Evolutionary conservation across 2,113 vertebrate genomes (phyloP).

Genomic region (Caranx melampygus): DNA sequence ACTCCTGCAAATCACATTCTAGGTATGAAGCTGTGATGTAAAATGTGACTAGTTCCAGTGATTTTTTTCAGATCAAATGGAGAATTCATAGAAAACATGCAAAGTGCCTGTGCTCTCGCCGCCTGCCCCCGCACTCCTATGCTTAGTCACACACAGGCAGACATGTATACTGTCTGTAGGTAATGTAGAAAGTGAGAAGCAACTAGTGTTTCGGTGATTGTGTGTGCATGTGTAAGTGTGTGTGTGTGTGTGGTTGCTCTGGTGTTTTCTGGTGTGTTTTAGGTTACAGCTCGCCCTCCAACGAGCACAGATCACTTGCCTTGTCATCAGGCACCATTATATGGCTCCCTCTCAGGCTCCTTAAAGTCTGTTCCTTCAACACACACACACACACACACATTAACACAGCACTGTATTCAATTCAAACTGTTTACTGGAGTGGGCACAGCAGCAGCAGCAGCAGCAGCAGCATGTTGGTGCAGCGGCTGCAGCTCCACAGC

Average conservation of each 20-base stretch:
- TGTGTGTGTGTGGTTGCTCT: constrained; percentile 8
- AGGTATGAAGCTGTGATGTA: constrained; percentile 69
- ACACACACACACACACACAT: constrained; percentile 38
- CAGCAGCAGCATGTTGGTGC: neutral
- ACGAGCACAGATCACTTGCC: constrained; percentile 55
- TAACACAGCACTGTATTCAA: constrained; percentile 33
- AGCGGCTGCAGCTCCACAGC: too few relatives aligned
- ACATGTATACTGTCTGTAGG: constrained; percentile 20
- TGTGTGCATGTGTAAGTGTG: neutral
- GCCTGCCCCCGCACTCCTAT: constrained; percentile 36
- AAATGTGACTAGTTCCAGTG: constrained; percentile 54
- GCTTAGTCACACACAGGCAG: constrained; percentile 61
- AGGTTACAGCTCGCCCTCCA: constrained; percentile 60
- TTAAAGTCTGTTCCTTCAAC: constrained; percentile 67
- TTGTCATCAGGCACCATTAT: constrained; percentile 76
- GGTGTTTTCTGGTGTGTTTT: constrained; percentile 57
- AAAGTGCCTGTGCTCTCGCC: constrained; percentile 2
- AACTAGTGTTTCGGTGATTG: constrained; percentile 44
- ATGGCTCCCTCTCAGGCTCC: constrained; percentile 66
- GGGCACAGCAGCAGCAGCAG: neutral
- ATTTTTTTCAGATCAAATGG: constrained; percentile 25
- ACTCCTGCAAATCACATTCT: constrained; percentile 42
- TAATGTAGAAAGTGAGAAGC: constrained; percentile 54
- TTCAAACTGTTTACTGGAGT: constrained; percentile 56
- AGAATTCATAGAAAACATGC: constrained; percentile 76